Conservation (phyloP, 2,888 invertebrate genomes). For the Meganola albula region DNA sequence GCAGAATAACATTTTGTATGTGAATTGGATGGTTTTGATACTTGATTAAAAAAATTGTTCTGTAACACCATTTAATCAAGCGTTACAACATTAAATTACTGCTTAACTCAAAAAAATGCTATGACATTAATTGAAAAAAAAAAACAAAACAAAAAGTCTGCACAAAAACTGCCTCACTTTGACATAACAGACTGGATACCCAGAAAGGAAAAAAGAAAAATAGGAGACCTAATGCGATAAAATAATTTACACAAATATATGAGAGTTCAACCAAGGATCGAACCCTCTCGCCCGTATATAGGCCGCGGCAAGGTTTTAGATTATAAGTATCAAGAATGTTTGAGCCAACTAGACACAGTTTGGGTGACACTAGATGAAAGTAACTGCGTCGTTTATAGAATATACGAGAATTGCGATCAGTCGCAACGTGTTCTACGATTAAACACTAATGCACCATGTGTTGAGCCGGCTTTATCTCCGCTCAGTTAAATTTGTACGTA, state of each 20-base stretch:
- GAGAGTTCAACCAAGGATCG: conserved; percentile 8
- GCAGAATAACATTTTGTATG: conserved; percentile 29
- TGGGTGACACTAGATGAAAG: conserved; percentile 51
- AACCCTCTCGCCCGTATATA: conserved; percentile 5
- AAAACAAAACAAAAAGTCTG: too few species aligned
- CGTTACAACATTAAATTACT: background rate
- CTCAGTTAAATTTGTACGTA: conserved; percentile 31
- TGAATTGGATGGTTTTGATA: conserved; percentile 37
- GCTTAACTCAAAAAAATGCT: background rate
- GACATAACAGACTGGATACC: too few species aligned
- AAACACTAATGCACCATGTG: conserved; percentile 53
- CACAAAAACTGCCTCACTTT: too few species aligned
- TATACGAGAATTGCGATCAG: conserved; percentile 50
- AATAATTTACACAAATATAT: too few species aligned
- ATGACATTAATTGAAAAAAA: too few species aligned
- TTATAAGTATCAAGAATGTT: background rate
- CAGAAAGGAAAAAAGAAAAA: too few species aligned
- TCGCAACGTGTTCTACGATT: conserved; percentile 50
- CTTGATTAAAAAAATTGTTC: conserved; percentile 18
- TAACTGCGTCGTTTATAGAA: conserved; percentile 62
- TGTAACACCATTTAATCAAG: background rate
- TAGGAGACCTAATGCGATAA: too few species aligned
- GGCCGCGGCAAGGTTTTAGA: background rate
- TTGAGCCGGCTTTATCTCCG: conserved; percentile 48
- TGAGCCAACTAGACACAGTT: conserved; percentile 34